phyloP scores from a whole-genome alignment of 2,797 vertebrate genomes.

The Glossophaga mutica region DNA sequence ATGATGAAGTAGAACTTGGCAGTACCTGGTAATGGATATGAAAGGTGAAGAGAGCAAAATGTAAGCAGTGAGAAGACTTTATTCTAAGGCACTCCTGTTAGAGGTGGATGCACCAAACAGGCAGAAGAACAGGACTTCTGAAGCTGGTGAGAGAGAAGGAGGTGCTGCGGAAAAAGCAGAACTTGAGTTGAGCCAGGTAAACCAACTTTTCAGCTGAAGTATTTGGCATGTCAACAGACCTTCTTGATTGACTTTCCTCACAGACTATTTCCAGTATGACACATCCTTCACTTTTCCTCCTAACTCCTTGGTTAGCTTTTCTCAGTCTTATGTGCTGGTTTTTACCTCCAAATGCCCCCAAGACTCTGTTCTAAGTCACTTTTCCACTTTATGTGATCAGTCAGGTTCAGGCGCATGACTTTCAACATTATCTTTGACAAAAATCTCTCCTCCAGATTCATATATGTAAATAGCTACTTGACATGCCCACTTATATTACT shows the following conservation, averaged over 20 bases:
- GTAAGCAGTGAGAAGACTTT: not conserved
- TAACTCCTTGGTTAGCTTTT: not conserved
- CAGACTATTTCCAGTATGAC: not conserved
- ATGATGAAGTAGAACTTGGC: not conserved
- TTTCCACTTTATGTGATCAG: not conserved
- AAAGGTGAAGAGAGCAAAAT: not conserved
- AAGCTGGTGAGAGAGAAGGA: not conserved
- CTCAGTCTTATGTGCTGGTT: not conserved
- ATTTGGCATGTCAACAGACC: not conserved
- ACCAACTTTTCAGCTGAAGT: not conserved
- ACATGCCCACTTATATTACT: not conserved
- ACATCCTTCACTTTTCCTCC: not conserved
- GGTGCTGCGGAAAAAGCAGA: too few relatives aligned
- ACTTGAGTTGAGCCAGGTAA: not conserved
- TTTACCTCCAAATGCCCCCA: not conserved
- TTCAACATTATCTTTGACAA: not conserved
- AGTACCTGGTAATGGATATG: not conserved
- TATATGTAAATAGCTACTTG: not conserved
- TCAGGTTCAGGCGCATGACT: not conserved
- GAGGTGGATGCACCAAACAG: rapidly evolving
- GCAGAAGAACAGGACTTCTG: not conserved
- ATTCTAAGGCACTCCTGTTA: not conserved
- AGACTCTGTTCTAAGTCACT: not conserved
- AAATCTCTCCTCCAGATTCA: not conserved
- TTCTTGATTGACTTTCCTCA: not conserved